phyloP scores from a whole-genome alignment of 37 sponge, comb jelly and placozoan genomes.

The Aphrocallistes beatrix region DNA sequence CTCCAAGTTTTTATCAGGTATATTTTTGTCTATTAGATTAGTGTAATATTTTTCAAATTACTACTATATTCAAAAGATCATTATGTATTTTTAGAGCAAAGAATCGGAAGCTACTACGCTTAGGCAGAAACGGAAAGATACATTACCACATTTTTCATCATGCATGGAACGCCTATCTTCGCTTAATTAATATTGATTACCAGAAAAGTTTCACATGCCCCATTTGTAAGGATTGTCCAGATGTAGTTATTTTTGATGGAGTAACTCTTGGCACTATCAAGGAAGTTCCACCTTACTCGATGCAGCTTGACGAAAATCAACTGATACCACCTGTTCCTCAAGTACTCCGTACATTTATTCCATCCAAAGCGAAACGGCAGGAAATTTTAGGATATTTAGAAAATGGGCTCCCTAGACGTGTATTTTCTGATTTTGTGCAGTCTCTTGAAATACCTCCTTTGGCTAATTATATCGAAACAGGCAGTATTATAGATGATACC shows the following conservation, averaged over 20 bases:
- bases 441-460: not conserved
- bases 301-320: not conserved
- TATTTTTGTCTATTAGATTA: no score
- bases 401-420: not conserved
- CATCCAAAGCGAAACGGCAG: not conserved
- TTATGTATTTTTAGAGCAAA: no score
- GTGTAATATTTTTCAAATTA: not conserved
- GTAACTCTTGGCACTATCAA: conserved; percentile 8
- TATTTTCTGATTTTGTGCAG: not conserved
- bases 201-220: not conserved
- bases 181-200: not conserved
- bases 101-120: not conserved
- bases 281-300: not conserved
- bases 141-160: conserved; percentile 6
- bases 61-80: not conserved
- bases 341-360: not conserved
- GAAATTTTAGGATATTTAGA: not conserved
- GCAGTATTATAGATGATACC: not conserved
- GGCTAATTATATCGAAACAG: not conserved
- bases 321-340: not conserved
- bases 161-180: conserved; percentile 5
- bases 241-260: conserved; percentile 8
- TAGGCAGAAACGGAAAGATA: not conserved
- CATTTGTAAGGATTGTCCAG: not conserved
- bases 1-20: conserved; percentile 6